phyloP scores from a whole-genome alignment of 2,113 vertebrate genomes.

The Tricholaema leucomelas region DNA sequence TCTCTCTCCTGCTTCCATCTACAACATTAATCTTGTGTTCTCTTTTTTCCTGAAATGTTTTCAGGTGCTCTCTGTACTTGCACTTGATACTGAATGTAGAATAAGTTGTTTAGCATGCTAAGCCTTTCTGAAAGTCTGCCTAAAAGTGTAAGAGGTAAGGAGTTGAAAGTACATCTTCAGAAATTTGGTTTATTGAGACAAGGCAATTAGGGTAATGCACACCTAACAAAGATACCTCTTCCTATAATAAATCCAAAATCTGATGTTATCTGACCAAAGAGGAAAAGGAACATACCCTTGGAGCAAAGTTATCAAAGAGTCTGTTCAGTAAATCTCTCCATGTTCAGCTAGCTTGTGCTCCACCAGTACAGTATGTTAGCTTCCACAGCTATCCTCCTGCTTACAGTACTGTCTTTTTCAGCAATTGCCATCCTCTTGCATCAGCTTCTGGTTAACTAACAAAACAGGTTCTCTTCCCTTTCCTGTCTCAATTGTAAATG shows the following conservation, averaged over 20 bases:
- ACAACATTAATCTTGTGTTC: background rate
- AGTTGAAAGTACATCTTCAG: background rate
- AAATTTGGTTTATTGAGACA: background rate
- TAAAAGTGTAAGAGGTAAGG: background rate
- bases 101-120: background rate
- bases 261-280: too few species aligned
- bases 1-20: background rate
- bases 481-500: background rate
- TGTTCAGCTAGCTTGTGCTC: background rate
- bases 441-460: background rate
- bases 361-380: background rate
- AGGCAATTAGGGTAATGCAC: fast-evolving
- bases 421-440: background rate
- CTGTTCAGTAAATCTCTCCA: background rate
- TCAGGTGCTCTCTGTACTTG: background rate
- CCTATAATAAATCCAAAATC: too few species aligned
- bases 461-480: background rate
- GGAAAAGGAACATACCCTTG: background rate
- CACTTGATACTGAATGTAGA: background rate
- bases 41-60: background rate
- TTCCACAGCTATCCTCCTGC: background rate
- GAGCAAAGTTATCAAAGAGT: background rate
- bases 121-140: background rate
- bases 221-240: background rate
- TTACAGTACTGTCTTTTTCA: background rate